Conservation (phyloP, 2,888 invertebrate genomes). For the Neoascia interrupta region DNA sequence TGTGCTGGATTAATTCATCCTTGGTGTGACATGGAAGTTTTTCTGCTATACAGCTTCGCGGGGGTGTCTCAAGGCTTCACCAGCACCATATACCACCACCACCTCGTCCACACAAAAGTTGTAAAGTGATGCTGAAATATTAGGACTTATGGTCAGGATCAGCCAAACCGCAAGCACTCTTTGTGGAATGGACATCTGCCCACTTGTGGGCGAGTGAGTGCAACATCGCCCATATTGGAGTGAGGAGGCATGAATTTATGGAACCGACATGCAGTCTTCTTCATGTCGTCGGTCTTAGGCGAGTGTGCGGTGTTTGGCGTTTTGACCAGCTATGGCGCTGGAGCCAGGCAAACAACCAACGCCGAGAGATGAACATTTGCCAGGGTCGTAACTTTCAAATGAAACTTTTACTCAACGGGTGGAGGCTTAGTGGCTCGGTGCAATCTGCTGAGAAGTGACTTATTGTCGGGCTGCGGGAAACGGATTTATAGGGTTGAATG, state of each 20-base stretch:
- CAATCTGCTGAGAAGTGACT: slow-evolving; percentile 41
- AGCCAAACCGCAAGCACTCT: slow-evolving; percentile 56
- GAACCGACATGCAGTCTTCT: slow-evolving; percentile 28
- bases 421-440: background rate
- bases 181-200: slow-evolving; percentile 40
- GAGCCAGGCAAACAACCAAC: slow-evolving; percentile 34
- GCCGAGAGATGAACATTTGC: slow-evolving; percentile 53
- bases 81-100: slow-evolving; percentile 24
- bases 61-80: slow-evolving; percentile 55
- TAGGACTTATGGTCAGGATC: slow-evolving; percentile 65
- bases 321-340: slow-evolving; percentile 24
- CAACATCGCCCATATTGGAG: background rate
- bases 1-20: slow-evolving; percentile 60
- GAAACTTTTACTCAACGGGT: slow-evolving; percentile 31
- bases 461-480: slow-evolving; percentile 24
- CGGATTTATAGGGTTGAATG: slow-evolving; percentile 28
- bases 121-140: slow-evolving; percentile 67
- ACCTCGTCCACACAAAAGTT: slow-evolving; percentile 43
- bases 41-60: slow-evolving; percentile 34
- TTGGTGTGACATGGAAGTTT: slow-evolving; percentile 31
- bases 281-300: slow-evolving; percentile 32
- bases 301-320: slow-evolving; percentile 32
- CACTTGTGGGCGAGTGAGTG: slow-evolving; percentile 8
- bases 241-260: slow-evolving; percentile 42
- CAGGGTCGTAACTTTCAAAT: slow-evolving; percentile 42